A percentile compares a stretch with the other conserved stretches of the same genome.
Conservation (phyloP, 2,888 invertebrate genomes). For the Drosophila koepferae region DNA sequence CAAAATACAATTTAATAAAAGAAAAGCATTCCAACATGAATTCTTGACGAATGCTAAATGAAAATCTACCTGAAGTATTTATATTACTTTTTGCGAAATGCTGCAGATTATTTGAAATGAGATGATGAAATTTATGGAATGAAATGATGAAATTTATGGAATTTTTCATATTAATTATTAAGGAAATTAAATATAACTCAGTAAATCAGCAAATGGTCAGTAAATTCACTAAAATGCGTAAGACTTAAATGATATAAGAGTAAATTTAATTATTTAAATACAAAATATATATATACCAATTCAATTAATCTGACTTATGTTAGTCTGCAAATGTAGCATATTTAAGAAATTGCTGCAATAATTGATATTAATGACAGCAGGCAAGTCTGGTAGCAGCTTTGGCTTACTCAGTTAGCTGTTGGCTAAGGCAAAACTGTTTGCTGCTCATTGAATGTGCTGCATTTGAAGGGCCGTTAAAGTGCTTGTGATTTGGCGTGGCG, state of each 20-base stretch:
- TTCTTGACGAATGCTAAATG: background rate
- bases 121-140: too few relatives aligned
- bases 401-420: background rate
- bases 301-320: background rate
- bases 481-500: conserved; percentile 21
- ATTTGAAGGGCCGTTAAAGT: conserved; percentile 14
- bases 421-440: background rate
- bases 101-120: background rate
- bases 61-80: conserved; percentile 1
- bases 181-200: too few relatives aligned
- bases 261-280: too few relatives aligned
- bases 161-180: background rate
- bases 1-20: background rate
- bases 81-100: background rate
- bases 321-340: background rate
- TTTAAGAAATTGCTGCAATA: background rate
- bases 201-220: background rate
- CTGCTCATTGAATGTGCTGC: conserved; percentile 9
- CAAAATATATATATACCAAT: background rate
- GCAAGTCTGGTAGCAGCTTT: background rate
- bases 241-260: too few relatives aligned
- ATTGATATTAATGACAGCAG: conserved; percentile 1
- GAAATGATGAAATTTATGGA: too few relatives aligned
- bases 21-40: background rate
- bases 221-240: too few relatives aligned